Percentiles rank a stretch among this genome's conserved stretches.
phyloP scores from a whole-genome alignment of 2,888 invertebrate species.

The Taenaris catops region DNA sequence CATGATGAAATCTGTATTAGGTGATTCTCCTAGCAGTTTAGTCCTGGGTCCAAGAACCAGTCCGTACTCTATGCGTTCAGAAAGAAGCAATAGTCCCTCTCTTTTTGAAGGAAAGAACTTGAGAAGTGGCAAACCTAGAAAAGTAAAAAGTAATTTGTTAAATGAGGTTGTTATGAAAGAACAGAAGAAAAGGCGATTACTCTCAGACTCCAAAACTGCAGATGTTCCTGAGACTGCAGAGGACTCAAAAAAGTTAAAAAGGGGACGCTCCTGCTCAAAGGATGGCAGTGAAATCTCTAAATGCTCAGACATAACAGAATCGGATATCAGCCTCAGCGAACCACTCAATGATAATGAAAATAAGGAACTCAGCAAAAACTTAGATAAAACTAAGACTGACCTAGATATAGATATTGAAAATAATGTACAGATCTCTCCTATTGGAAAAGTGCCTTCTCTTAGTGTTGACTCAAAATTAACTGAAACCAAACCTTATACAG shows the following conservation, averaged over 20 bases:
- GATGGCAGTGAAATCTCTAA: slow-evolving; percentile 82
- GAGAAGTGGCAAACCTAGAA: slow-evolving; percentile 83
- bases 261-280: slow-evolving; percentile 69
- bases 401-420: slow-evolving; percentile 78
- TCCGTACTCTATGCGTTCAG: slow-evolving; percentile 82
- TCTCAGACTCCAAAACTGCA: slow-evolving; percentile 75
- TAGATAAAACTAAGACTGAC: slow-evolving; percentile 78
- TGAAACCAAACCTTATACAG: slow-evolving; percentile 53
- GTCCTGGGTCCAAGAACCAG: slow-evolving; percentile 69
- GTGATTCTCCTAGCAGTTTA: slow-evolving; percentile 54
- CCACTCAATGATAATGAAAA: slow-evolving; percentile 60
- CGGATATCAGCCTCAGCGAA: slow-evolving; percentile 82
- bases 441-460: slow-evolving; percentile 76
- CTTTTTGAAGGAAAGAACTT: slow-evolving; percentile 76
- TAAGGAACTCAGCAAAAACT: slow-evolving; percentile 73
- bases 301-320: slow-evolving; percentile 80
- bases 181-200: slow-evolving; percentile 73
- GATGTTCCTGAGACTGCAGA: slow-evolving; percentile 53
- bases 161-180: slow-evolving; percentile 80
- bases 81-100: slow-evolving; percentile 75
- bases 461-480: slow-evolving; percentile 62
- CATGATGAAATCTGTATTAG: slow-evolving; percentile 68
- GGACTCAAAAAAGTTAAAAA: slow-evolving; percentile 63
- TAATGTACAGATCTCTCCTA: slow-evolving; percentile 76
- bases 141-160: slow-evolving; percentile 76